A percentile compares a stretch with the other conserved stretches of the same genome.
These are phyloP conservation scores for Leptinotarsa lineolata DNA, from an alignment of 1,140 invertebrate species.

Conservation along the genomic window DNA sequence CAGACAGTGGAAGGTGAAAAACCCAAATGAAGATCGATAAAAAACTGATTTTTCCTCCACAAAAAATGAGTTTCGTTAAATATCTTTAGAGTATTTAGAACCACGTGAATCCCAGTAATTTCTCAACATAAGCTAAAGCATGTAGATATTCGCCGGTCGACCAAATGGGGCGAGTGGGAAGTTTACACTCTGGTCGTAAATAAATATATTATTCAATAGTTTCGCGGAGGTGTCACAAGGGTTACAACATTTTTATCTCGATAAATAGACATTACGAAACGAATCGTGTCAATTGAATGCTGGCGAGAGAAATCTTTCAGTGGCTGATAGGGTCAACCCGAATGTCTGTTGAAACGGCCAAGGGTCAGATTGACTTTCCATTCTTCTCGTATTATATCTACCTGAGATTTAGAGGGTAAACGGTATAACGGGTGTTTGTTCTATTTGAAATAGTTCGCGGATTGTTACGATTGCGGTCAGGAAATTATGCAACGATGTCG, in stretches of 20 bases:
- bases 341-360: background rate
- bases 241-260: background rate
- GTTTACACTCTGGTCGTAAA: background rate
- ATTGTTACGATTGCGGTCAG: background rate
- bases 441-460: background rate
- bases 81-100: too few relatives aligned
- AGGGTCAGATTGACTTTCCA: constrained; percentile 8
- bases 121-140: background rate
- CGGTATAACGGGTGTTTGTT: background rate
- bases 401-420: background rate
- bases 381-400: background rate
- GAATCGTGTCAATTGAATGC: background rate
- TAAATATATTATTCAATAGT: constrained; percentile 4
- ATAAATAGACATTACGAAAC: constrained; percentile 7
- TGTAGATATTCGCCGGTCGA: background rate
- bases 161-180: background rate
- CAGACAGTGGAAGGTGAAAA: too few relatives aligned
- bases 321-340: background rate
- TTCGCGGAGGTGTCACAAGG: constrained; percentile 7
- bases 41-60: too few relatives aligned
- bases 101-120: background rate
- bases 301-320: background rate
- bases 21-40: too few relatives aligned
- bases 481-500: background rate
- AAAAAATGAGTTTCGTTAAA: too few relatives aligned